phyloP scores from a whole-genome alignment of 1,140 invertebrate genomes.

The Drosophila pseudoananassae region DNA sequence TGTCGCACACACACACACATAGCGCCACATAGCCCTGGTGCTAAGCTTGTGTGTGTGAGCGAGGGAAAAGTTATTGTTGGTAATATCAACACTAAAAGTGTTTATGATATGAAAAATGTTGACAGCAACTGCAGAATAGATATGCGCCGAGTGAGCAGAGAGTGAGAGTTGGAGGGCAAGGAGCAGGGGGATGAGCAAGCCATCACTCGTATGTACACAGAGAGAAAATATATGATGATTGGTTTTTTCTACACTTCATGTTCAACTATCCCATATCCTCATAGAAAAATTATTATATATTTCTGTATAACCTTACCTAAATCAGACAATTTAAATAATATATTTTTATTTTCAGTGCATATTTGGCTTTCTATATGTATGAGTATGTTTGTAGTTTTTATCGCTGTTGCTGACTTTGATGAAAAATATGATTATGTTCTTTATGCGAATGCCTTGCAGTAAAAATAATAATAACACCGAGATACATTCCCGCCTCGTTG shows the following conservation, averaged over 20 bases:
- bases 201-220: conserved; percentile 9
- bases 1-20: conserved; percentile 23
- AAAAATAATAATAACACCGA: conserved; percentile 81
- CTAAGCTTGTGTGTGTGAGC: conserved; percentile 19
- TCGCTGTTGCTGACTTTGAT: conserved; percentile 81
- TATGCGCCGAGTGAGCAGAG: conserved; percentile 47
- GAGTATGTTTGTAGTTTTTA: conserved; percentile 74
- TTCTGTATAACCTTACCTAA: too few relatives aligned
- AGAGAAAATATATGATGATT: too few relatives aligned
- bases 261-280: too few relatives aligned
- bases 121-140: conserved; percentile 79
- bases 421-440: conserved; percentile 83
- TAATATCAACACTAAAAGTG: conserved; percentile 82
- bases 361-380: conserved; percentile 24
- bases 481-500: conserved; percentile 39
- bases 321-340: too few relatives aligned
- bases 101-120: conserved; percentile 83
- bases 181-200: conserved; percentile 14
- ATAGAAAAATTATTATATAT: too few relatives aligned
- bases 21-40: conserved; percentile 17
- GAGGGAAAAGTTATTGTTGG: conserved; percentile 78
- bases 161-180: neutral
- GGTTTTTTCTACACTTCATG: too few relatives aligned
- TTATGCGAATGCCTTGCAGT: conserved; percentile 82
- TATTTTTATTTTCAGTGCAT: conserved; percentile 7